Evolutionary conservation across 2,888 invertebrate genomes (phyloP), one percentile per base, ranked within the genome.

Genomic region (Pomacea canaliculata): DNA sequence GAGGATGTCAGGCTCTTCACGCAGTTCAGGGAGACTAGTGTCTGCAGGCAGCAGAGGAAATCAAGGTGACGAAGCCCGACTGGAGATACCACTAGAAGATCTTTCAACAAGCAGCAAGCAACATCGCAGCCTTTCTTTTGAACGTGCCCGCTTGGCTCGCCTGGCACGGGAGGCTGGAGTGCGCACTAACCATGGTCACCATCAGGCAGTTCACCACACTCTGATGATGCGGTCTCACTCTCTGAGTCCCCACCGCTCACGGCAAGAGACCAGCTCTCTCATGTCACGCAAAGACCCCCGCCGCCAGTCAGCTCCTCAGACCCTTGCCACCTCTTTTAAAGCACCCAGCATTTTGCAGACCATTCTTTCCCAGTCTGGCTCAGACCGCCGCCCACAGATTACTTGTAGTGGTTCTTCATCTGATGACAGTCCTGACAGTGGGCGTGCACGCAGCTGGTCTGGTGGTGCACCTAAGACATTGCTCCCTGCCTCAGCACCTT

Each of bases 51-150:
- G 48, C 62, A 60, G 67, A n/a, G 82, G 81, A 18, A 83, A 70
- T 18, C 79, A 84, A 19, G 71, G 73, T 13, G 79, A 73, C 37
- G 79, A 84, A 19, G 79, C 80, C 19, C 71, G 82, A 12, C 88
- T 89, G 73, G 90, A 91, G 76, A 91, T 91, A 66, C 91, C 90
- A 4, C 80, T 91, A 71, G 90, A 91, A 79, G 90, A 90, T 77
- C 77, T 90, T 76, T 90, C 90, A 12, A 78, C 76, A 66, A 85
- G 83, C 70, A 79, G 79, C 18, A 84, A 84, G 63, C 78, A 80
- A 69, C 73, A 71, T 37, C 76, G 79, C 66, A 76, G 78, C 74
- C 68, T 70, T 51, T 75, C 51, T 18, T 69, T 76, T 37, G 69
- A 76, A 70, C 59, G 48, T 12, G 72, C 69, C 59, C 67, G 70